Evolutionary conservation across 1,140 invertebrate species (phyloP).

Genomic region (Saxidomus purpurata): DNA sequence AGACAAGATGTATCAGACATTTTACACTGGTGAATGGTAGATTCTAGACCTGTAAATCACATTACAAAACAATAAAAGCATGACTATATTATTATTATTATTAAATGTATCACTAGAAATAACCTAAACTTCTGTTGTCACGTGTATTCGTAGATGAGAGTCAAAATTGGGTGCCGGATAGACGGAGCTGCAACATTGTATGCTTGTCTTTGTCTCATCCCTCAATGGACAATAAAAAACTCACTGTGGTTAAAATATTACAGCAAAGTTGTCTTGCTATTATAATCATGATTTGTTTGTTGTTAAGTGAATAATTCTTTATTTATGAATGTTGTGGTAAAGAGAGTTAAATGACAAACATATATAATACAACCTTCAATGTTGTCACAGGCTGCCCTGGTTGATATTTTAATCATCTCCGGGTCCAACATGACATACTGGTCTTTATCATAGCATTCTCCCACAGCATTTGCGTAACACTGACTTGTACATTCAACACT

Average conservation of each 20-base stretch:
- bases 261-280: too few relatives aligned
- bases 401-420: constrained; percentile 18
- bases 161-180: not conserved
- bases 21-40: not conserved
- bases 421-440: constrained; percentile 12
- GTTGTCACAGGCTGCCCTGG: constrained; percentile 10
- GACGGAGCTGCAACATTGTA: not conserved
- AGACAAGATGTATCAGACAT: not conserved
- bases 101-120: not conserved
- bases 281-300: too few relatives aligned
- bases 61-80: too few relatives aligned
- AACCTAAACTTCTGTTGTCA: not conserved
- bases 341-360: too few relatives aligned
- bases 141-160: not conserved
- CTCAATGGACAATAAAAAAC: too few relatives aligned
- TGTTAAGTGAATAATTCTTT: too few relatives aligned
- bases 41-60: not conserved
- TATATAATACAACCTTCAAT: too few relatives aligned
- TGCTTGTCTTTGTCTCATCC: not conserved
- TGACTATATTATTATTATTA: too few relatives aligned
- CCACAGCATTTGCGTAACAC: not conserved
- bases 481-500: constrained; percentile 13
- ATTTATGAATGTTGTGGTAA: too few relatives aligned
- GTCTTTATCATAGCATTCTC: not conserved
- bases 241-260: too few relatives aligned